These are phyloP conservation scores for Mesorhabditis belari DNA, from an alignment of 2,888 invertebrate species.

Conservation along the genomic window DNA sequence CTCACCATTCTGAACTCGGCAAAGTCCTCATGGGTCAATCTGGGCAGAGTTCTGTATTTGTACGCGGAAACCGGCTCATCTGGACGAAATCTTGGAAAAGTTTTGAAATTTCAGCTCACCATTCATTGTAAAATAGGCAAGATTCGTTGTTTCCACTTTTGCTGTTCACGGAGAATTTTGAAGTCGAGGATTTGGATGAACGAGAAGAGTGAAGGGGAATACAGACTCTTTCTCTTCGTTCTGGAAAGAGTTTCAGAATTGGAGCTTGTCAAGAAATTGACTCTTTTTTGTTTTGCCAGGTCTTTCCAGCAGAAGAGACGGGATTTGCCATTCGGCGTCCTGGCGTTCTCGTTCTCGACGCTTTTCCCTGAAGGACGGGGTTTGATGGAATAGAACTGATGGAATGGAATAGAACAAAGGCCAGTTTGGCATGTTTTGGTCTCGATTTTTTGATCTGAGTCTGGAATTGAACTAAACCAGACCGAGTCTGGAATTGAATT, in stretches of 20 bases:
- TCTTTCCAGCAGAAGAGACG: slow-evolving; percentile 8
- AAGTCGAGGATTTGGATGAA: not conserved
- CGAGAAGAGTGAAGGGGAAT: too few relatives aligned
- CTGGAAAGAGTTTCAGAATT: too few relatives aligned
- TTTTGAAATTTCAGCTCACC: not conserved
- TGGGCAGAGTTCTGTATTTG: not conserved
- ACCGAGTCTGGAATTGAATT: too few relatives aligned
- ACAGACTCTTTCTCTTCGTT: not conserved
- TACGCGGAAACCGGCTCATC: not conserved
- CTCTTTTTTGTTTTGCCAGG: not conserved
- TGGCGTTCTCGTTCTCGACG: slow-evolving; percentile 21
- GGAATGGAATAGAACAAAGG: too few relatives aligned
- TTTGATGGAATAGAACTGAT: too few relatives aligned
- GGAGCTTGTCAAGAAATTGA: too few relatives aligned
- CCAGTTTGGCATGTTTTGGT: too few relatives aligned
- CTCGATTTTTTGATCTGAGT: too few relatives aligned
- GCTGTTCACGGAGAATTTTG: too few relatives aligned
- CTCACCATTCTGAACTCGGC: not conserved
- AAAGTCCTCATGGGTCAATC: not conserved
- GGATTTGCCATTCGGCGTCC: slow-evolving; percentile 28
- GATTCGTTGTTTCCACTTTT: not conserved
- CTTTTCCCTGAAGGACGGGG: slow-evolving; percentile 15
- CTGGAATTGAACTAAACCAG: too few relatives aligned
- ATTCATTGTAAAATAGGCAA: not conserved
- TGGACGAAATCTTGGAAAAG: not conserved